These are phyloP conservation scores for Eupithecia inturbata DNA, from an alignment of 2,888 invertebrate genomes.

Conservation along the genomic window DNA sequence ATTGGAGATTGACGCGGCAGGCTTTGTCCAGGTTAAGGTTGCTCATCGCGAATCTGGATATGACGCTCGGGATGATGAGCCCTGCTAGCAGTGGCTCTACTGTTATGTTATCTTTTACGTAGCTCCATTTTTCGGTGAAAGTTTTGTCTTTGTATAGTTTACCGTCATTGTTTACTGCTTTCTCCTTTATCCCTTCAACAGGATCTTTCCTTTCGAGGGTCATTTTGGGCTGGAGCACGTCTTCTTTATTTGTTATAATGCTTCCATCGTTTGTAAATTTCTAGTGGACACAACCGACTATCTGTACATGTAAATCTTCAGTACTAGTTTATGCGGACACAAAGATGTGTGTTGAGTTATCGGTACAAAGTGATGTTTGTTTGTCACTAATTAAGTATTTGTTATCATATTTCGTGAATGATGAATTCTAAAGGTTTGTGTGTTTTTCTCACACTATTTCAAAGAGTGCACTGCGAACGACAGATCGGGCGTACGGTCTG, in stretches of 20 bases:
- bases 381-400: conserved; percentile 72
- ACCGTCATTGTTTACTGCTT: conserved; percentile 64
- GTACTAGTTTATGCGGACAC: conserved; percentile 37
- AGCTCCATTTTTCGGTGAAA: conserved; percentile 64
- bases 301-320: conserved; percentile 54
- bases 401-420: conserved; percentile 31
- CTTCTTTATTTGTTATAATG: conserved; percentile 42
- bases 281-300: conserved; percentile 52
- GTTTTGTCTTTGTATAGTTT: conserved; percentile 62
- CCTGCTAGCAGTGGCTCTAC: conserved; percentile 89
- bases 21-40: conserved; percentile 79
- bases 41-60: conserved; percentile 87
- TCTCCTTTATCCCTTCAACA: conserved; percentile 67
- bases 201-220: conserved; percentile 62
- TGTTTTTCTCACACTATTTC: not conserved
- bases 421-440: not conserved
- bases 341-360: conserved; percentile 66
- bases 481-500: conserved; percentile 19
- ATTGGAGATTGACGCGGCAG: conserved; percentile 71
- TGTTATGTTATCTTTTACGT: conserved; percentile 84
- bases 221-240: conserved; percentile 55
- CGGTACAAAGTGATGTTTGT: conserved; percentile 65
- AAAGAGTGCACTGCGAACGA: conserved; percentile 3
- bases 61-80: conserved; percentile 87
- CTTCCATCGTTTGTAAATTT: conserved; percentile 63